Conservation (phyloP, 2,797 vertebrate species). For the Anabas testudineus region DNA sequence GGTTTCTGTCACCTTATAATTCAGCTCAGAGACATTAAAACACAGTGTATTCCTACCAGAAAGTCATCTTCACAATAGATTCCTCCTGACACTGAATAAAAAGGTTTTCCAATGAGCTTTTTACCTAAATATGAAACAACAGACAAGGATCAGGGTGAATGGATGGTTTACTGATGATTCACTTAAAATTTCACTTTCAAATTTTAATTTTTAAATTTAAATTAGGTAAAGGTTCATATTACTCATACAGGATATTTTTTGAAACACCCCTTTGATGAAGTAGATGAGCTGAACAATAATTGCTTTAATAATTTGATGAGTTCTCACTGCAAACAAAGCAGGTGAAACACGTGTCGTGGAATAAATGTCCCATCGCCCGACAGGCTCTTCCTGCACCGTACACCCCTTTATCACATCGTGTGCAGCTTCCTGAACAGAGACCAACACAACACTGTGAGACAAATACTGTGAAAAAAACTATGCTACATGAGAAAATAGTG, state of each 20-base stretch:
- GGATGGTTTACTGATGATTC: too few species aligned
- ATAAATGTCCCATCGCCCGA: constrained; percentile 90
- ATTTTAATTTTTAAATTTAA: too few species aligned
- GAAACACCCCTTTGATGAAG: too few species aligned
- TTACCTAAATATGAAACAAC: constrained; percentile 56
- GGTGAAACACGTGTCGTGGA: constrained; percentile 89
- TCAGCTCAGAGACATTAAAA: background rate
- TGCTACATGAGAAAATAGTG: background rate
- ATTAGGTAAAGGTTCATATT: too few species aligned
- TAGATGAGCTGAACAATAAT: too few species aligned
- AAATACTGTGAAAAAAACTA: background rate
- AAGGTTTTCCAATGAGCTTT: constrained; percentile 64
- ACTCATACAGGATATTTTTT: too few species aligned
- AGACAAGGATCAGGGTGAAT: background rate
- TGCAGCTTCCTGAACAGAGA: constrained; percentile 65
- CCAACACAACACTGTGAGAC: background rate
- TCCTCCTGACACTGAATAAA: constrained; percentile 70
- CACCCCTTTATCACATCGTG: constrained; percentile 58
- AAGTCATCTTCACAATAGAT: constrained; percentile 80
- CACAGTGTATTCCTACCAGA: constrained; percentile 51
- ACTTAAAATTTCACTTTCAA: too few species aligned
- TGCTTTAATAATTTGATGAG: too few species aligned
- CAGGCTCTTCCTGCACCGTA: constrained; percentile 75
- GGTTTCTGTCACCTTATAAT: background rate
- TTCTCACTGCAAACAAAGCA: constrained; percentile 85